phyloP scores from a whole-genome alignment of 2,797 vertebrate genomes.

The Phataginus tetradactyla region DNA sequence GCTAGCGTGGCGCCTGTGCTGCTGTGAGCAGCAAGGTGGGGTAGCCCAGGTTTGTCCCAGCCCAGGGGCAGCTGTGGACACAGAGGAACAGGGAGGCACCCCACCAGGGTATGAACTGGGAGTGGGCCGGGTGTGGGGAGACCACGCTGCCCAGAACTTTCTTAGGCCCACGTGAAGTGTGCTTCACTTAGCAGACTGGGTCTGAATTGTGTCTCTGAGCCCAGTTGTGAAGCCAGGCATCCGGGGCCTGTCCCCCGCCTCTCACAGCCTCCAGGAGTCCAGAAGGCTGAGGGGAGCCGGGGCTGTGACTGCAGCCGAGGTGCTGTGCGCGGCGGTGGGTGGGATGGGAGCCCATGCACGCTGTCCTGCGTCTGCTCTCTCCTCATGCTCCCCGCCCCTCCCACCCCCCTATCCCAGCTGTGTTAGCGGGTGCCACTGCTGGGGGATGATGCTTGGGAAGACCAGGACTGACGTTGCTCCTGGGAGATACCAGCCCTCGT shows the following conservation, averaged over 20 bases:
- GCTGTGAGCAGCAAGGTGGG: constrained; percentile 24
- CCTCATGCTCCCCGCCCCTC: too few relatives aligned
- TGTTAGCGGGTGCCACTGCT: background rate
- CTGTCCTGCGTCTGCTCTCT: too few relatives aligned
- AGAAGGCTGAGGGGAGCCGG: constrained; percentile 25
- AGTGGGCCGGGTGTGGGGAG: constrained; percentile 61
- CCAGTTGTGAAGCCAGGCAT: constrained; percentile 28
- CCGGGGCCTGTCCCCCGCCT: constrained; percentile 54
- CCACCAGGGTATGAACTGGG: constrained; percentile 46
- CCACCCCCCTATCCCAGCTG: accelerated
- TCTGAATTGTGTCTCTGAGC: constrained; percentile 75
- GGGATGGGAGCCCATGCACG: too few relatives aligned
- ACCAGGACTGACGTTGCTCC: background rate
- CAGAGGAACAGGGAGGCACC: constrained; percentile 16
- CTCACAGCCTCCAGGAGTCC: background rate
- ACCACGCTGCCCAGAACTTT: constrained; percentile 75
- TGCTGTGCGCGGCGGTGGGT: too few relatives aligned
- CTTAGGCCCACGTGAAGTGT: background rate
- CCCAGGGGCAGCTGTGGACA: background rate
- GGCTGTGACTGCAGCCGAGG: constrained; percentile 44
- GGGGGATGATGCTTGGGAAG: background rate
- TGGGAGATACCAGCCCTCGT: too few relatives aligned
- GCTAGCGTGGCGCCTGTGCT: constrained; percentile 28
- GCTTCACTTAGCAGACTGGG: constrained; percentile 71
- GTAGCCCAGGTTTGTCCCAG: background rate